A percentile compares a stretch with the other conserved stretches of the same genome.
Evolutionary conservation across 2,797 vertebrate species (phyloP).

Genomic region (Phylloscopus collybita): DNA sequence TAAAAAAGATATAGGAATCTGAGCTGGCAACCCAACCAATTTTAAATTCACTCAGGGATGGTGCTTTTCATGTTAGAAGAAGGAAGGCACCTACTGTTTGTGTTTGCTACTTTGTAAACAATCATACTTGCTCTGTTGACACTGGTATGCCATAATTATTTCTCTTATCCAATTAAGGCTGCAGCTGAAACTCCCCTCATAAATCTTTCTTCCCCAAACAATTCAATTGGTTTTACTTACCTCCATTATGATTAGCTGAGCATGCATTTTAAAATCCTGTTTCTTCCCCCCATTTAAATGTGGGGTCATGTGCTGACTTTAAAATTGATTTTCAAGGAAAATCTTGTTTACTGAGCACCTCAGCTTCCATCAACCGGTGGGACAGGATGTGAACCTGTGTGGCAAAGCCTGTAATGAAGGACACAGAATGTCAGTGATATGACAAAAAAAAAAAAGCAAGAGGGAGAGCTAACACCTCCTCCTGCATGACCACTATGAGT

Average conservation of each 20-base stretch:
- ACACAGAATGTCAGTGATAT: background rate
- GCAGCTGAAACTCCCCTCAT: background rate
- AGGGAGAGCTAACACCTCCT: background rate
- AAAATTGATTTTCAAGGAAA: background rate
- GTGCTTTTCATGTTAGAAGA: background rate
- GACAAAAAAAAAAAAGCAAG: background rate
- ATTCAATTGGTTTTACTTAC: constrained; percentile 10
- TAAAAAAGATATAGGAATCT: constrained; percentile 35
- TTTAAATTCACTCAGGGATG: constrained; percentile 12
- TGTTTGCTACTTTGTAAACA: background rate
- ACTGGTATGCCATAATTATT: background rate
- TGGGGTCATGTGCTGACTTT: background rate
- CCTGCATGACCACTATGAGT: background rate
- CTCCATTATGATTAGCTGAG: background rate
- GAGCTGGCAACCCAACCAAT: background rate
- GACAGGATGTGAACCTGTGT: background rate
- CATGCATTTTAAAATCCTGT: background rate
- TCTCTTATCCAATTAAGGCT: constrained; percentile 11
- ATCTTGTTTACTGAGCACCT: background rate
- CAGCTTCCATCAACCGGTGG: background rate
- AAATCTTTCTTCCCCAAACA: constrained; percentile 7
- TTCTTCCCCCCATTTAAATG: background rate
- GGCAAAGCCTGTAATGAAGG: background rate
- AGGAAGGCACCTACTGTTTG: background rate
- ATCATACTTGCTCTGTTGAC: background rate